Evolutionary conservation across 2,113 vertebrate species (phyloP), one percentile per base, ranked within the genome.

Genomic region (Peromyscus maniculatus): DNA sequence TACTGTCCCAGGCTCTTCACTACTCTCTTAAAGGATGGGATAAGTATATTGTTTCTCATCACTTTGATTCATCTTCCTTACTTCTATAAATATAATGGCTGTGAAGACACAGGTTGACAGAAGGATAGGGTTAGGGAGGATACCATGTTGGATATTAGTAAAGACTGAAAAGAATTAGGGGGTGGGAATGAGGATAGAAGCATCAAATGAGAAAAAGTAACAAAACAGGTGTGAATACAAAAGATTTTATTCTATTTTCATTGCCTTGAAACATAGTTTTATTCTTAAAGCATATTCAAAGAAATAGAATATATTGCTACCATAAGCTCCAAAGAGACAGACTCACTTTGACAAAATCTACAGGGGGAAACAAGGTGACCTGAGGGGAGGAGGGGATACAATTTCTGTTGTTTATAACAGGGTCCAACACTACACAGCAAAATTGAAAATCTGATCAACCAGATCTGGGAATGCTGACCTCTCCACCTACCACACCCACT

Each of bases 381-480:
- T 16, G 49, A 74, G 52, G 8, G 19, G 13, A 16, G 59, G 22
- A 49, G 31, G 33, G 6, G 49, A 74, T 72, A 3, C 6, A 43
- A 69, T 66, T 57, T 79, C 75, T 72, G 7, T 69, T 69, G 21
- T 92, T 88, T 87, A 46, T 92, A 77, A 69, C 26, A 0, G 57
- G 9, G 52, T 84, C 86, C 64, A 59, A 0, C n/a, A 17, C 39
- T 10, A 31, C 1, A 21, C 8, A 31, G 74, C n/a, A 19, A 75
- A 92, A 92, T 17, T 94, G 64, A 95, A 96, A 96, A 95, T 77
- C 66, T 55, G 67, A 94, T 94, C 86, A 93, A 55, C 49, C 57
- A 69, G 67, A 77, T 93, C 79, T 75, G 22, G 33, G 71, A 71
- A 88, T 86, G 49, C 43, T 97, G 87, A 93, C 67, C 92, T 97